Conservation (phyloP, 2,797 vertebrate species). For the Phyllotis vaccarum region DNA sequence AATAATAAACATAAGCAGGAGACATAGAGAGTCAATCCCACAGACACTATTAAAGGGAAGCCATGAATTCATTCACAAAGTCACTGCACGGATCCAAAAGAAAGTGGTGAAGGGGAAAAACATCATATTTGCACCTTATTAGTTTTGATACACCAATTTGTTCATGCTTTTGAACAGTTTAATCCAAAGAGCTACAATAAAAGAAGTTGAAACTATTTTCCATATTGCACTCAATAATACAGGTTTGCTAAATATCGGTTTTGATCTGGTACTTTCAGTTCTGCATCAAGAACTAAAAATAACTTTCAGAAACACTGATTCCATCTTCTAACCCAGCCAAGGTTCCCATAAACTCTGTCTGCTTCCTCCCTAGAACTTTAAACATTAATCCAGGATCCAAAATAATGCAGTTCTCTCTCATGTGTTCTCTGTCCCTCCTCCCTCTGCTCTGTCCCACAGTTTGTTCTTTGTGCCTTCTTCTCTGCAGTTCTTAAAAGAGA, state of each 20-base stretch:
- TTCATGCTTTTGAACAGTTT: conserved; percentile 27
- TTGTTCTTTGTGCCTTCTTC: background rate
- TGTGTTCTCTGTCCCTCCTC: background rate
- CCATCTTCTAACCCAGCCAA: accelerated
- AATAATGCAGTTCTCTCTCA: background rate
- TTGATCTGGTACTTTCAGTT: background rate
- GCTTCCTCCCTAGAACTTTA: background rate
- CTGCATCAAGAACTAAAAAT: background rate
- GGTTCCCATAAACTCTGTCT: background rate
- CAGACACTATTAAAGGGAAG: background rate
- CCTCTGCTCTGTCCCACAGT: background rate
- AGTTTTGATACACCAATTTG: background rate
- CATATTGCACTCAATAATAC: background rate
- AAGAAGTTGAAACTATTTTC: conserved; percentile 31
- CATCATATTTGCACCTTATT: background rate
- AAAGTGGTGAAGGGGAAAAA: background rate
- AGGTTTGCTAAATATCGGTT: background rate
- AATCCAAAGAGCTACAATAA: background rate
- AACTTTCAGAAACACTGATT: background rate
- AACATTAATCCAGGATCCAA: background rate
- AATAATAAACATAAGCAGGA: background rate
- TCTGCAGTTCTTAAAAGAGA: background rate
- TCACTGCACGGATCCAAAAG: background rate
- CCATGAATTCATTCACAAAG: background rate
- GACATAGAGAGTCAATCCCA: background rate